Conservation (phyloP, 2,888 invertebrate species). For the Eilema caniola region DNA sequence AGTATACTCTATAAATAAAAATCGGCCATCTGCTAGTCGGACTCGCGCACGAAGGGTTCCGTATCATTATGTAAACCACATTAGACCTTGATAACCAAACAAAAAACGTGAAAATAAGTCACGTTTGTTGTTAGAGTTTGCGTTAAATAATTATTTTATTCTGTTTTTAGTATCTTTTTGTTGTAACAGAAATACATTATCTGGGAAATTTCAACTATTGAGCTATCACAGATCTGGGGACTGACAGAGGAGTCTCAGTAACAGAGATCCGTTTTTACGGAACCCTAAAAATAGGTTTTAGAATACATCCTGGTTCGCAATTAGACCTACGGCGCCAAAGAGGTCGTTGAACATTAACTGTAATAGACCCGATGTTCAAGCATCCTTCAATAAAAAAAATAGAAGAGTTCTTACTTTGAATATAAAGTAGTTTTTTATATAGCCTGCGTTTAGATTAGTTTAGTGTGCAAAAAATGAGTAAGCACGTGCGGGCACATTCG, state of each 20-base stretch:
- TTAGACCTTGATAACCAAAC: background rate
- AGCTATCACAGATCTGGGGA: too few species aligned
- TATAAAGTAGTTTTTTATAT: slow-evolving; percentile 19
- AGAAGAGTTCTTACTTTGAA: slow-evolving; percentile 13
- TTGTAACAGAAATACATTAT: too few species aligned
- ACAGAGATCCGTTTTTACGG: background rate
- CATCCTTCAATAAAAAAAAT: slow-evolving; percentile 33
- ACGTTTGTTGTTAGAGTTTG: too few species aligned
- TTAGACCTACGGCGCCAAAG: slow-evolving; percentile 42
- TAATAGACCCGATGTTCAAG: slow-evolving; percentile 25
- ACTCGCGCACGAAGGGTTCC: too few species aligned
- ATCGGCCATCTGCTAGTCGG: too few species aligned
- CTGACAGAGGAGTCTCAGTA: too few species aligned
- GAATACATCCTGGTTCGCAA: slow-evolving; percentile 36
- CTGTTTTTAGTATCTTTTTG: too few species aligned
- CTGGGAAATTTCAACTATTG: too few species aligned
- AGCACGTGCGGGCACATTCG: slow-evolving; percentile 19
- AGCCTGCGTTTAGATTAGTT: slow-evolving; percentile 16
- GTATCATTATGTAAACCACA: background rate
- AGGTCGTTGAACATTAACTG: slow-evolving; percentile 47
- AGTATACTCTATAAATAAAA: slow-evolving; percentile 10
- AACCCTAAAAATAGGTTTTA: slow-evolving; percentile 27
- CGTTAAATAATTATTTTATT: too few species aligned
- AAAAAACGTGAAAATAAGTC: too few species aligned
- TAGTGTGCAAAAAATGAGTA: slow-evolving; percentile 20